phyloP scores from a whole-genome alignment of 2,888 invertebrate species.

The Pinctada fucata region DNA sequence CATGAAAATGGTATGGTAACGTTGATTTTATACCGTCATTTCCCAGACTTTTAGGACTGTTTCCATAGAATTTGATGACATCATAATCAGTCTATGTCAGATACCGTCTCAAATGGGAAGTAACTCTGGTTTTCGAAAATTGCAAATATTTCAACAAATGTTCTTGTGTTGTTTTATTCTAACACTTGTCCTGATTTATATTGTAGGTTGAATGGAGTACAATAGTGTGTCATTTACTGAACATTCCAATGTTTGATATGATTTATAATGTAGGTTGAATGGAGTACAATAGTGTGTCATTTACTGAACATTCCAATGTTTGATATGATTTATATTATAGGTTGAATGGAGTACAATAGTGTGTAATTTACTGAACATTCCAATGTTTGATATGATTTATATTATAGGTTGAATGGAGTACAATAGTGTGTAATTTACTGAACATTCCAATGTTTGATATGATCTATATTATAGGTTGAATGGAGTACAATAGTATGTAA shows the following conservation, averaged over 20 bases:
- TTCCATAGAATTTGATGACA: too few relatives aligned
- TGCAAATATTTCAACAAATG: too few relatives aligned
- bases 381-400: neutral
- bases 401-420: neutral
- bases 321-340: neutral
- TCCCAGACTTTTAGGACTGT: too few relatives aligned
- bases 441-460: too few relatives aligned
- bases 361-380: conserved; percentile 12
- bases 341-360: neutral
- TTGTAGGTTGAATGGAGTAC: conserved; percentile 1
- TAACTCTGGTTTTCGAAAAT: too few relatives aligned
- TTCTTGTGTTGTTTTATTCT: too few relatives aligned
- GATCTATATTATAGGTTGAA: neutral
- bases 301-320: too few relatives aligned
- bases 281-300: conserved; percentile 18
- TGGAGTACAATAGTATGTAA: conserved; percentile 19
- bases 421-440: conserved; percentile 15
- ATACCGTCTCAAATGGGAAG: too few relatives aligned
- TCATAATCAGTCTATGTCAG: too few relatives aligned
- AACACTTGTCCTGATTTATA: neutral
- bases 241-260: too few relatives aligned
- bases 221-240: conserved; percentile 12
- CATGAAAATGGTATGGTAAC: too few relatives aligned
- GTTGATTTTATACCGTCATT: too few relatives aligned
- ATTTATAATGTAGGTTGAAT: neutral